Evolutionary conservation across 2,888 invertebrate species (phyloP), one percentile per base, ranked within the genome.

Genomic region (Elgonia sp.): DNA sequence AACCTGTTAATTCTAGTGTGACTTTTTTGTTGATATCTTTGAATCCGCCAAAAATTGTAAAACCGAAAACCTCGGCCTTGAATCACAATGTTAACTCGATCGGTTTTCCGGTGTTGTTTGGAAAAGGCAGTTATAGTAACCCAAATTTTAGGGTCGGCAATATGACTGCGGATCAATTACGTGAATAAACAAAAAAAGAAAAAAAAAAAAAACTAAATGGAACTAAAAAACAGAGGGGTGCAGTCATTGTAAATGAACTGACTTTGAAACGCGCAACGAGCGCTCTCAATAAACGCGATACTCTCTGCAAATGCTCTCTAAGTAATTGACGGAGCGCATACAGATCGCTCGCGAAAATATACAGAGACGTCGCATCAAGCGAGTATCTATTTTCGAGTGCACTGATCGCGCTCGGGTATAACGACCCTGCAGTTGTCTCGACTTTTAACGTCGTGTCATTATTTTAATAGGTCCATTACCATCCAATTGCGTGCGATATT

Each of bases 311-410:
- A 81, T 72, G 81, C 46, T 77, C 73, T 65, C 75, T 77, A 86
- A 86, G 84, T 75, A 83, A 83, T 77, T 87, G 83, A 83, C 67
- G 72, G n/a, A 76, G 73, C 73, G 73, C 79, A 77, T 69, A 79
- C 88, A 67, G 67, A 88, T 82, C 83, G 70, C 67, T 75, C 70
- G 80, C 60, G 86, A 88, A 88, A 88, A 88, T 88, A 88, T 80
- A 86, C 88, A 84, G 86, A 84, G 83, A 76, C 70, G 50, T 79
- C 67, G 80, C 87, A 80, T 85, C 75, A 60, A 79, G 83, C 65
- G 70, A 21, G 76, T 86, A 84, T 86, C 88, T 85, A 88, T 88
- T 88, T 86, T 86, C 75, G 86, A 88, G 79, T 65, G 75, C 63
- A 77, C 69, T 80, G 83, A 85, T 88, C 76, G 79, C 40, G 73